These are phyloP conservation scores for Pelecanus crispus DNA, from an alignment of 2,113 vertebrate species.

Conservation along the genomic window DNA sequence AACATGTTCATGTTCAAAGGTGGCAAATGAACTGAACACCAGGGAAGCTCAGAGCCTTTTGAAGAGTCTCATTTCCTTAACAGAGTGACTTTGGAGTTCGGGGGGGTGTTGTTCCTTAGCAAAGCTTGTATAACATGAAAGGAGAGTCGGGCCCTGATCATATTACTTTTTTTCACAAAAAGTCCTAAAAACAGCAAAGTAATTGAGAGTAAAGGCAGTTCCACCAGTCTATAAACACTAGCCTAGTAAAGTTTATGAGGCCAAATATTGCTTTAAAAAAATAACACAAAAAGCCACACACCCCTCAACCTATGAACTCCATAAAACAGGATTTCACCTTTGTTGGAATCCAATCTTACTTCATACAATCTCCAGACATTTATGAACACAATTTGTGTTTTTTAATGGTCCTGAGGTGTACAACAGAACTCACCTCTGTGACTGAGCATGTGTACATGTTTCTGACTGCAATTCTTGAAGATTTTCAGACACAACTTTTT, in stretches of 20 bases:
- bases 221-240: not conserved
- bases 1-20: not conserved
- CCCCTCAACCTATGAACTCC: not conserved
- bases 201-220: not conserved
- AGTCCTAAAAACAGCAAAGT: not conserved
- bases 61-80: not conserved
- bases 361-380: not conserved
- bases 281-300: rapidly evolving
- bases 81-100: not conserved
- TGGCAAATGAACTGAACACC: rapidly evolving
- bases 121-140: not conserved
- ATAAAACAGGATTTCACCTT: not conserved
- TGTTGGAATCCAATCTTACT: not conserved
- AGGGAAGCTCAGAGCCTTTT: not conserved
- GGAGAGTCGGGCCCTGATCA: not conserved
- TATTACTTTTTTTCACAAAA: not conserved
- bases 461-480: not conserved
- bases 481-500: not conserved
- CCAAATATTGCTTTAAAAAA: not conserved
- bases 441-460: not conserved
- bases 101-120: not conserved
- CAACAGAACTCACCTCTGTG: not conserved
- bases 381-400: not conserved
- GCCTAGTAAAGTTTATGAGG: not conserved
- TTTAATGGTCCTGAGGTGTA: not conserved